These are phyloP conservation scores for Hypsibius dujardini DNA, from an alignment of 1,140 invertebrate species.

Conservation along the genomic window DNA sequence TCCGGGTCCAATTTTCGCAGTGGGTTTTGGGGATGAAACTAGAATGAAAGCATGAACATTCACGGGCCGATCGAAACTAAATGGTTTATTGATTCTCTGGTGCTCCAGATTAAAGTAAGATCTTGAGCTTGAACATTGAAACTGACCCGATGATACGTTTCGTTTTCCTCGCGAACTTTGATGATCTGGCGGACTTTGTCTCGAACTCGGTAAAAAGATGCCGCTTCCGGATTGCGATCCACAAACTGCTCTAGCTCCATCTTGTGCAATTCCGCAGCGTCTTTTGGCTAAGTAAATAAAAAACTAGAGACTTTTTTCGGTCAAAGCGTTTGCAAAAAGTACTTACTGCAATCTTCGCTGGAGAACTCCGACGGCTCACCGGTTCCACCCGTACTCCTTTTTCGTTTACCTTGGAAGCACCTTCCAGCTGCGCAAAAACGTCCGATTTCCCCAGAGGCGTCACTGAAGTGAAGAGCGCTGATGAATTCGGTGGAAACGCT, in stretches of 20 bases:
- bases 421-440: too few species aligned
- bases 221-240: background rate
- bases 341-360: background rate
- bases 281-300: background rate
- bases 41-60: too few species aligned
- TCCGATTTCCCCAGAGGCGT: too few species aligned
- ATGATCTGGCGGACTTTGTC: background rate
- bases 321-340: background rate
- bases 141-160: background rate
- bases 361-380: background rate
- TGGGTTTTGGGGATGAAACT: too few species aligned
- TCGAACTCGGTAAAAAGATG: background rate
- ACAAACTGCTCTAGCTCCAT: background rate
- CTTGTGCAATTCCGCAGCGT: background rate
- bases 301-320: background rate
- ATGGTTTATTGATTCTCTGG: background rate
- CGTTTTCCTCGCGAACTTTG: background rate
- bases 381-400: too few species aligned
- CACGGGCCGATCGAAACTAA: too few species aligned
- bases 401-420: too few species aligned
- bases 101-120: slow-evolving; percentile 1
- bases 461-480: too few species aligned
- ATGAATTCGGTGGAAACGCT: too few species aligned
- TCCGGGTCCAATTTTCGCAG: background rate
- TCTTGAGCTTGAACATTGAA: background rate